Conservation (phyloP, 2,113 vertebrate genomes). For the Ascaphus truei region DNA sequence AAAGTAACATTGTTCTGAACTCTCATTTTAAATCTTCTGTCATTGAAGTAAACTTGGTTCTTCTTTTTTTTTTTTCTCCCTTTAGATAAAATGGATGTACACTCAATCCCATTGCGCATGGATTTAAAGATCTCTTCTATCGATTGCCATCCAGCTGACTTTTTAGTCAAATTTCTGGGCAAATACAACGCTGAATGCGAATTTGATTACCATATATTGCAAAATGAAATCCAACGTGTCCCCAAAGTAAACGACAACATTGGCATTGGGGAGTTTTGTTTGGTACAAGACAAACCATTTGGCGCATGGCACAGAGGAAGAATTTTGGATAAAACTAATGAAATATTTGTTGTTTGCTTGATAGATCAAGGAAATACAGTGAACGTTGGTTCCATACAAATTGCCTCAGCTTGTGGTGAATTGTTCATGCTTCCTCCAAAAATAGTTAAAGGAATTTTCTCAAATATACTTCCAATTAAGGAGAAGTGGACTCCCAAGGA, state of each 20-base stretch:
- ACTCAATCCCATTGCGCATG: conserved; percentile 50
- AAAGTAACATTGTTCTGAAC: too few species aligned
- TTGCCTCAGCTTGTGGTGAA: conserved; percentile 68
- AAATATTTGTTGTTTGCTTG: conserved; percentile 68
- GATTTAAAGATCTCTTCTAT: conserved; percentile 74
- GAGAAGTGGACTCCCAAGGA: conserved; percentile 63
- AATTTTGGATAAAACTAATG: conserved; percentile 62
- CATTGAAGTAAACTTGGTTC: too few species aligned
- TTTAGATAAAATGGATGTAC: conserved; percentile 54
- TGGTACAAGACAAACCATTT: conserved; percentile 73
- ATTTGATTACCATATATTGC: conserved; percentile 80
- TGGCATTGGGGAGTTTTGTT: conserved; percentile 68
- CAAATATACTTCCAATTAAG: conserved; percentile 73
- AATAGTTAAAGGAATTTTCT: conserved; percentile 77
- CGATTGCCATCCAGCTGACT: conserved; percentile 69
- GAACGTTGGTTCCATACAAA: conserved; percentile 49
- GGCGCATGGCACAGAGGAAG: conserved; percentile 83
- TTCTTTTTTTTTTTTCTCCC: conserved; percentile 64
- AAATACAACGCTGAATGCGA: conserved; percentile 63
- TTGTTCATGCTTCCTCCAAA: conserved; percentile 80
- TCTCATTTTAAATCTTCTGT: too few species aligned
- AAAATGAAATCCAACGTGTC: conserved; percentile 75
- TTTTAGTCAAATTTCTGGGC: conserved; percentile 81
- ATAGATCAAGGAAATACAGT: conserved; percentile 75
- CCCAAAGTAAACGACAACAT: conserved; percentile 61